Base-by-base conservation (phyloP, 1,140 invertebrate species). In the Nomia melanderi region DNA sequence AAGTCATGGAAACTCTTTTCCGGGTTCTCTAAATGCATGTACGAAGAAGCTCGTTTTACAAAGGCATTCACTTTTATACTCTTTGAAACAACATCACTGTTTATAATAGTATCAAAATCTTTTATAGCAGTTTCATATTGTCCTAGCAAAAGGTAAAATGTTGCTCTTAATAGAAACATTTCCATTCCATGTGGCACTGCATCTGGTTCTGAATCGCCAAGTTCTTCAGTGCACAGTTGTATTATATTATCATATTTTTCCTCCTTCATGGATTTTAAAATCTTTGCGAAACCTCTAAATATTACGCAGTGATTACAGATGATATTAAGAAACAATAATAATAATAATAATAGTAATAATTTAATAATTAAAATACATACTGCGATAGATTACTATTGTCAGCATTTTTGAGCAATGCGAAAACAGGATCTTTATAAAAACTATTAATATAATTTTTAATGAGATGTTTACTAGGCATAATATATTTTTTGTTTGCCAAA, bases 11-110 rank as follows among this genome's bases (percentile, higher is more conserved):
- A 92, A 82, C 96, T 96, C 79, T 95, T 94, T 14, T 96, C 94
- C 23, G 94, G 91, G 77, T 96, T 93, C 77, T 97, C 96, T 60
- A 95, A 90, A 89, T 98, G 97, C 86, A 98, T 96, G 82, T 95
- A 94, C 63, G 98, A 91, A 11, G 96, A 96, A 4, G 97, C 97
- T 80, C 96, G 93, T 90, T 98, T 99, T 50, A 99, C 96, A n/a
- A 98, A 91, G 12, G 97, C 97, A 94, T 98, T 98, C 0, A 96
- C 95, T 88, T 94, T 95, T 2, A 97, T 93, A 79, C 94, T 94
- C 0, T 92, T 89, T 81, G 93, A 91, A 27, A 94, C 92, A 83
- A 93, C 90, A 81, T 93, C 92, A 81, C 93, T 94, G 75, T 94
- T 93, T 84, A 95, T 94, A 78, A 95, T 93, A 25, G 85, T 90